These are phyloP conservation scores for Ceratotherium simum DNA, from an alignment of 2,113 vertebrate species.

Conservation along the genomic window DNA sequence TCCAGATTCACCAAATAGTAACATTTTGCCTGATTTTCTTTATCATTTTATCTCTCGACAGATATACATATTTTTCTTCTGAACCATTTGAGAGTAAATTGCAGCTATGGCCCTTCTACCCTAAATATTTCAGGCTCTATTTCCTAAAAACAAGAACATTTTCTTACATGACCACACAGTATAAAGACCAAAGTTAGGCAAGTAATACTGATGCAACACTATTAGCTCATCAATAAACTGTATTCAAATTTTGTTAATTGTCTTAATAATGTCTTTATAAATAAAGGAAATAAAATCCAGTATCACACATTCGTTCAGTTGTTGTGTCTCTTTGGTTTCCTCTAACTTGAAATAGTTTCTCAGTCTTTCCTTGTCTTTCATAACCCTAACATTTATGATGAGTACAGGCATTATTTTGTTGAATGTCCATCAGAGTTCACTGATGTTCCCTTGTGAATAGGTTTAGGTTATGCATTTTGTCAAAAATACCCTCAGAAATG, in stretches of 20 bases:
- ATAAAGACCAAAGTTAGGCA: neutral
- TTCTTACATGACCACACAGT: neutral
- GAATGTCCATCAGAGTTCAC: no score
- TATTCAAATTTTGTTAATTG: neutral
- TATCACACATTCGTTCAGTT: no score
- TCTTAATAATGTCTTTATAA: neutral
- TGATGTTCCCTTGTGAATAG: no score
- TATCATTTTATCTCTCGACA: neutral
- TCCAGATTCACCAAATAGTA: neutral
- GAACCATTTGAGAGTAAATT: neutral
- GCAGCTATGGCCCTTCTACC: neutral
- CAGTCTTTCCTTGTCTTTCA: no score
- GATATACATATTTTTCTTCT: neutral
- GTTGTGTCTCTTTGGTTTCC: no score
- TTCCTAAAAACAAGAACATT: neutral
- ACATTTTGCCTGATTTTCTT: neutral
- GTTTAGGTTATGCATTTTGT: no score
- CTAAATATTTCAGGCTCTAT: neutral
- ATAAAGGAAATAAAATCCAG: neutral
- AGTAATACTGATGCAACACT: neutral
- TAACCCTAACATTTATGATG: no score
- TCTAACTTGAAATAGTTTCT: no score
- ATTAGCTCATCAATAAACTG: neutral
- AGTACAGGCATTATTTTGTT: no score
- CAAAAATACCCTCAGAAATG: no score